These are phyloP conservation scores for Clarias batrachus DNA, from an alignment of 2,113 vertebrate genomes.

Conservation along the genomic window DNA sequence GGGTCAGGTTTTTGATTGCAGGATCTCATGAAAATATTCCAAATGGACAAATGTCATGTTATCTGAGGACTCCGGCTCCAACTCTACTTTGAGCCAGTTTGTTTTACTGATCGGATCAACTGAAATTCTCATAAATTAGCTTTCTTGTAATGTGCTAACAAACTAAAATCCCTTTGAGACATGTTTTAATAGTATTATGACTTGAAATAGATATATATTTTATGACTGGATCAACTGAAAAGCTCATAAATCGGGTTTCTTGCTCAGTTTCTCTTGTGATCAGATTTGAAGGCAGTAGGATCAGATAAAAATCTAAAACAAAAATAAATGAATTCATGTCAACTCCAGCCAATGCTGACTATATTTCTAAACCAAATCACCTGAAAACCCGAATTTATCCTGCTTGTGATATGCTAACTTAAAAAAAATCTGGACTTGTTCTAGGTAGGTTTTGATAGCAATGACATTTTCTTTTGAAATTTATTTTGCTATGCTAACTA, in stretches of 20 bases:
- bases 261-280: not conserved
- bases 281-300: not conserved
- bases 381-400: not conserved
- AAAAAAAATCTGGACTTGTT: not conserved
- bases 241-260: not conserved
- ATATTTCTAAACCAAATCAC: not conserved
- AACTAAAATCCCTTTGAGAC: not conserved
- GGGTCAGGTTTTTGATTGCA: not conserved
- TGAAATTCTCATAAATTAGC: not conserved
- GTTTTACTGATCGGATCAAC: not conserved
- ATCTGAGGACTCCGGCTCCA: not conserved
- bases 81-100: not conserved
- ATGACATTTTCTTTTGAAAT: not conserved
- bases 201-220: not conserved
- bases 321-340: too few species aligned
- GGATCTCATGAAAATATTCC: not conserved
- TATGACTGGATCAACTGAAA: not conserved
- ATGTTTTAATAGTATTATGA: not conserved
- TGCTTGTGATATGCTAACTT: not conserved
- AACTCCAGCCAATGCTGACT: too few species aligned
- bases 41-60: not conserved
- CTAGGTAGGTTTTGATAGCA: not conserved
- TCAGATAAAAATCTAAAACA: too few species aligned
- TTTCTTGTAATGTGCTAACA: not conserved
- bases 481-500: not conserved